These are phyloP conservation scores for Mungos mungo DNA, from an alignment of 2,113 vertebrate genomes.

Conservation along the genomic window DNA sequence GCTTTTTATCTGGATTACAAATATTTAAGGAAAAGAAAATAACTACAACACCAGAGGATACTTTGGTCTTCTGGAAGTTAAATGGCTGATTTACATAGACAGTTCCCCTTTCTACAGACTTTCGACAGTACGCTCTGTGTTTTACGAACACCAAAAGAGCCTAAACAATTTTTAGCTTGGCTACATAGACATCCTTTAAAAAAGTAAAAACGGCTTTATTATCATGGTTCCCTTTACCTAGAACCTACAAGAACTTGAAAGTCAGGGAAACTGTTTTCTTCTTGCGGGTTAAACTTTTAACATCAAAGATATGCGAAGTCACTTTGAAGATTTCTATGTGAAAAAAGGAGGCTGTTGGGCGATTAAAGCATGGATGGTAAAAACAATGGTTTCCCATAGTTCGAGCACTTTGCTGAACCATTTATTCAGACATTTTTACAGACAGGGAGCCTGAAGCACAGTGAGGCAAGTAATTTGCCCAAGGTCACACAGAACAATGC, in stretches of 20 bases:
- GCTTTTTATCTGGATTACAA: constrained; percentile 43
- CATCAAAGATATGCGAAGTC: not conserved
- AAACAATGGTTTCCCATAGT: not conserved
- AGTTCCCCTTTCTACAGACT: not conserved
- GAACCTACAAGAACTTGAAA: not conserved
- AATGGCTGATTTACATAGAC: not conserved
- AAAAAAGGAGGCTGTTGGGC: not conserved
- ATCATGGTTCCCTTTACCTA: not conserved
- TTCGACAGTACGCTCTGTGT: not conserved
- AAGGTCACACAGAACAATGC: not conserved
- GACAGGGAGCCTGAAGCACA: not conserved
- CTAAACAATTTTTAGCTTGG: not conserved
- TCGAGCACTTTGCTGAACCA: not conserved
- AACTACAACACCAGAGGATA: not conserved
- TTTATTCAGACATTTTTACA: not conserved
- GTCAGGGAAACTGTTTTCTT: not conserved
- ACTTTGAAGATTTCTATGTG: not conserved
- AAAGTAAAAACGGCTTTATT: not conserved
- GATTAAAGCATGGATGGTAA: too few relatives aligned
- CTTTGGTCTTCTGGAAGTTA: not conserved
- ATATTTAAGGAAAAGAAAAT: not conserved
- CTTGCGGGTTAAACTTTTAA: not conserved
- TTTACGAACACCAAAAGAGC: not conserved
- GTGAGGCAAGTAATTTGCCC: not conserved
- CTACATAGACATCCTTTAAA: not conserved